Evolutionary conservation across 1,140 invertebrate genomes (phyloP), one percentile per base, ranked within the genome.

Genomic region (Bacillus rossius): DNA sequence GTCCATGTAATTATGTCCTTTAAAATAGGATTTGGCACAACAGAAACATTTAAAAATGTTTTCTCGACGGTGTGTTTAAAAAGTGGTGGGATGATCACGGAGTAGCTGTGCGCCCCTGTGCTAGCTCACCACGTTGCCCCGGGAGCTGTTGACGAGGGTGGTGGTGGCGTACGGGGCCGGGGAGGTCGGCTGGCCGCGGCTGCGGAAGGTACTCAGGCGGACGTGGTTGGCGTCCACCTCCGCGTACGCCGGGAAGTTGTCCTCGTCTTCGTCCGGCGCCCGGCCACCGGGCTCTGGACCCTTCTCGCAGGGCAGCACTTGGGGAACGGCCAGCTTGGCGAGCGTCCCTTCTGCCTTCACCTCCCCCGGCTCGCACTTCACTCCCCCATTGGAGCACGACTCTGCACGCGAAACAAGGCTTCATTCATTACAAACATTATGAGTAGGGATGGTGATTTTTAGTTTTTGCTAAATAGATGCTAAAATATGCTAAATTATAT

Each of bases 81-180:
- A n/a, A n/a, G n/a, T n/a, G n/a, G n/a, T n/a, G n/a, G n/a, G n/a
- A n/a, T n/a, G n/a, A n/a, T n/a, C n/a, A n/a, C n/a, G n/a, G n/a
- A n/a, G n/a, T n/a, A n/a, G n/a, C n/a, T n/a, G n/a, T n/a, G n/a
- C n/a, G n/a, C n/a, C n/a, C n/a, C n/a, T n/a, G n/a, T n/a, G n/a
- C n/a, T n/a, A n/a, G 4, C 29, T 34, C 10, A 34, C 29, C 10
- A 34, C 10, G 29, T 34, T 34, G 29, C 10, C 10, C 29, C 29
- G 4, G 29, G 29, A 34, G 29, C 29, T 34, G 43, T 69, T 68
- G 52, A 82, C 79, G 14, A 89, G 72, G 42, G 89, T 91, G 1
- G 90, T 92, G 0, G 89, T 92, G 1, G 90, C 90, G 69, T 92
- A 92, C 0, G 90, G 90, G 5, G 87, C 88, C 0, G 88, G 87